These are phyloP conservation scores for Junonia oenone DNA, from an alignment of 2,888 invertebrate species.

Conservation along the genomic window DNA sequence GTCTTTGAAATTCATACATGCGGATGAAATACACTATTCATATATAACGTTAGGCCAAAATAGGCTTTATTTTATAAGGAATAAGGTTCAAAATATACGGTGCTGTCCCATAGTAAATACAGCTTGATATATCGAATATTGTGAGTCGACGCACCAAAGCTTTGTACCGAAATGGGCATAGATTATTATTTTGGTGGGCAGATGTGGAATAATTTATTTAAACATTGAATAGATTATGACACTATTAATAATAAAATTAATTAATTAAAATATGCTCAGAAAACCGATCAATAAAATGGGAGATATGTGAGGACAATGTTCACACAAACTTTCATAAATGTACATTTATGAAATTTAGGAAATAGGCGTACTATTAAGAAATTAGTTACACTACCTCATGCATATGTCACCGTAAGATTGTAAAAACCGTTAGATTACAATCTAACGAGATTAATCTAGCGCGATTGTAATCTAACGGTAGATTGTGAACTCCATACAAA, in stretches of 20 bases:
- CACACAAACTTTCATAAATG: no score
- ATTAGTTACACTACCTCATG: no score
- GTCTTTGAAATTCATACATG: constrained; percentile 19
- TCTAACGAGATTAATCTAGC: no score
- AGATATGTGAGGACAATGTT: no score
- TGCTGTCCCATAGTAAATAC: constrained; percentile 12
- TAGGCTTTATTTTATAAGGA: background rate
- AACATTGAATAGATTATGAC: background rate
- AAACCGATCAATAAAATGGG: no score
- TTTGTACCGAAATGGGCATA: constrained; percentile 18
- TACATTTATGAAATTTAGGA: no score
- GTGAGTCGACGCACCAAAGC: constrained; percentile 19
- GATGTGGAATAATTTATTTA: background rate
- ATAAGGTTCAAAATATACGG: background rate
- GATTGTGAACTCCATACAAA: no score
- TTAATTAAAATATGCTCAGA: no score
- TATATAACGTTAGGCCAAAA: constrained; percentile 1
- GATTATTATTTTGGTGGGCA: constrained; percentile 10
- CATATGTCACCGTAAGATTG: no score
- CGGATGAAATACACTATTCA: constrained; percentile 14
- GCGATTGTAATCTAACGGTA: no score
- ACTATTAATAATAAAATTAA: background rate
- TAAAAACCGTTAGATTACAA: no score
- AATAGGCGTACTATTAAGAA: no score
- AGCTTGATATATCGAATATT: constrained; percentile 19